phyloP scores from a whole-genome alignment of 1,140 invertebrate species.

The Bombus waltoni region DNA sequence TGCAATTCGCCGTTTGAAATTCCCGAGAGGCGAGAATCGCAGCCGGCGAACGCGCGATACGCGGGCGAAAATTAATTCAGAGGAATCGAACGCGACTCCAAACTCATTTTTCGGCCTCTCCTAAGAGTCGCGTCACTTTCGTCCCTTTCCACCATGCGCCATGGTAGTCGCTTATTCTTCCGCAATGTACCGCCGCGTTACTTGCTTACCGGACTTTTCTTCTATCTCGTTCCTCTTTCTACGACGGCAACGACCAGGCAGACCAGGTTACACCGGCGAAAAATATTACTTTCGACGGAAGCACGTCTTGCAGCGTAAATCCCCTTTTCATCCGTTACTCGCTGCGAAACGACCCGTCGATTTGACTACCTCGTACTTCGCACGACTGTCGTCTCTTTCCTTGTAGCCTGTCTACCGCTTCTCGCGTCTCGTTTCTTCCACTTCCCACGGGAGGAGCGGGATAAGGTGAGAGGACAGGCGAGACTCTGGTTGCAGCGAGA shows the following conservation, averaged over 20 bases:
- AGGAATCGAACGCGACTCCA: no score
- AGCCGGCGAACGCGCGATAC: neutral
- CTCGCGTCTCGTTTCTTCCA: neutral
- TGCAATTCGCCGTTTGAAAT: constrained; percentile 45
- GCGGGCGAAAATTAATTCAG: no score
- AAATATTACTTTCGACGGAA: constrained; percentile 52
- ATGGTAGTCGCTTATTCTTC: neutral
- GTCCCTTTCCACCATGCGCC: neutral
- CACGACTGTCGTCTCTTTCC: neutral
- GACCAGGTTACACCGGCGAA: neutral
- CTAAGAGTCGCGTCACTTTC: neutral
- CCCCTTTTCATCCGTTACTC: constrained; percentile 9
- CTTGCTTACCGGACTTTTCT: neutral
- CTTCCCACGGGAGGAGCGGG: neutral
- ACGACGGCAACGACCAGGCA: neutral
- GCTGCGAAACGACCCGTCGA: constrained; percentile 36
- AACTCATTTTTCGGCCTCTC: no score
- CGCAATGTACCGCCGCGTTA: neutral
- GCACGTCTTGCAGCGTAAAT: constrained; percentile 4
- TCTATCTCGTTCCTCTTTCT: neutral
- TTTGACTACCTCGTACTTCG: constrained; percentile 18
- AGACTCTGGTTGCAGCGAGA: neutral
- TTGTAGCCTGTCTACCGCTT: neutral
- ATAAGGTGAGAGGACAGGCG: neutral
- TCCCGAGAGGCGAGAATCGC: neutral